These are phyloP conservation scores for Numenius arquata DNA, from an alignment of 2,113 vertebrate genomes.

Conservation along the genomic window DNA sequence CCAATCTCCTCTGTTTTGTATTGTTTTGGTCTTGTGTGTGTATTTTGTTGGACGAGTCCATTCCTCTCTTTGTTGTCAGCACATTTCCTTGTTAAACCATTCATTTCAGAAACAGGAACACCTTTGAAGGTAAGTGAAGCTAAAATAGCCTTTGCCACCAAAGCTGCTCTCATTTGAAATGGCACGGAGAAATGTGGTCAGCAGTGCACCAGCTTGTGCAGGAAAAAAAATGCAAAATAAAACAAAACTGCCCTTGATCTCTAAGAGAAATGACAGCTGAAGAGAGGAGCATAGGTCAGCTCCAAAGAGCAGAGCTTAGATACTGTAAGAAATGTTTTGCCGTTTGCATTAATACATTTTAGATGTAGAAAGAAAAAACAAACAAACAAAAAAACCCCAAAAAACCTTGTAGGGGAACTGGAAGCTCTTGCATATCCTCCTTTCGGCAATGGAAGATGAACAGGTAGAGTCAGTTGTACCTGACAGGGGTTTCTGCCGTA, in stretches of 20 bases:
- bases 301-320: not conserved
- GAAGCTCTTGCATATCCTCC: not conserved
- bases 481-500: not conserved
- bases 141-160: conserved; percentile 46
- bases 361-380: not conserved
- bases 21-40: conserved; percentile 49
- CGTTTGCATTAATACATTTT: not conserved
- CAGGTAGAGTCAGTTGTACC: not conserved
- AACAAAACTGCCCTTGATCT: not conserved
- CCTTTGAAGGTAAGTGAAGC: conserved; percentile 77
- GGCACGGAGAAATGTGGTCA: not conserved
- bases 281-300: not conserved
- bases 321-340: conserved; percentile 17
- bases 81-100: conserved; percentile 59
- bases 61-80: conserved; percentile 48
- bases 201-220: not conserved
- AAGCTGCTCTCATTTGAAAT: conserved; percentile 15
- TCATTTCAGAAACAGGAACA: conserved; percentile 66
- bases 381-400: too few species aligned
- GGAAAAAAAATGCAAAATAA: not conserved
- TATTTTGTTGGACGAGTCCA: conserved; percentile 47
- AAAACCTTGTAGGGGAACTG: not conserved
- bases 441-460: not conserved
- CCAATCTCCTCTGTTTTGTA: conserved; percentile 10
- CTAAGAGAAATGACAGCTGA: not conserved